Percentiles rank a stretch among this genome's conserved stretches.
Conservation (phyloP, 2,888 invertebrate species). For the Caenorhabditis drosophilae region DNA sequence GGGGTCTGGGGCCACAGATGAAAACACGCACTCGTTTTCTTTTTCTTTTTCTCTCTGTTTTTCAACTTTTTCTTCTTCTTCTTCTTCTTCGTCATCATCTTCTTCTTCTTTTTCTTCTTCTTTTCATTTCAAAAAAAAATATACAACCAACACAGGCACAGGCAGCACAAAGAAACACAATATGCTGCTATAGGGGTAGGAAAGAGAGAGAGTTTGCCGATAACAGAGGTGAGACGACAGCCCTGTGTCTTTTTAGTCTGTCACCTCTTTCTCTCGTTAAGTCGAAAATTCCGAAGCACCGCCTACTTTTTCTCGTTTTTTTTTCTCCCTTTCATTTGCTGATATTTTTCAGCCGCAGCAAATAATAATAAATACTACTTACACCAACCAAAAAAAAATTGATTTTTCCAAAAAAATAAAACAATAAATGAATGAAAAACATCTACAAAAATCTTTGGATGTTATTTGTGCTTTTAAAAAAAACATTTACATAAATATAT, state of each 20-base stretch:
- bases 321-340: background rate
- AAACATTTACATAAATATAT: no score
- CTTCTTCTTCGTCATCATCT: no score
- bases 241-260: constrained; percentile 12
- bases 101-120: background rate
- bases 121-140: background rate
- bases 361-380: no score
- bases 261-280: constrained; percentile 3
- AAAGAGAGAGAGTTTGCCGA: constrained; percentile 10
- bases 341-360: no score
- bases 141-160: constrained; percentile 4
- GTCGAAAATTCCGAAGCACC: background rate
- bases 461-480: no score
- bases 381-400: no score
- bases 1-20: constrained; percentile 12
- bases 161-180: constrained; percentile 12
- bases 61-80: no score
- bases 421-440: no score
- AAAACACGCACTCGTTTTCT: constrained; percentile 24
- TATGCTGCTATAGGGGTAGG: constrained; percentile 8
- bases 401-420: no score
- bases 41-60: constrained; percentile 4
- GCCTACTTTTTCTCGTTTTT: constrained; percentile 12
- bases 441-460: no score
- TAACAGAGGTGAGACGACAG: constrained; percentile 19